Base-by-base conservation (phyloP, 2,797 vertebrate species). In the Sebastes matsubarae region DNA sequence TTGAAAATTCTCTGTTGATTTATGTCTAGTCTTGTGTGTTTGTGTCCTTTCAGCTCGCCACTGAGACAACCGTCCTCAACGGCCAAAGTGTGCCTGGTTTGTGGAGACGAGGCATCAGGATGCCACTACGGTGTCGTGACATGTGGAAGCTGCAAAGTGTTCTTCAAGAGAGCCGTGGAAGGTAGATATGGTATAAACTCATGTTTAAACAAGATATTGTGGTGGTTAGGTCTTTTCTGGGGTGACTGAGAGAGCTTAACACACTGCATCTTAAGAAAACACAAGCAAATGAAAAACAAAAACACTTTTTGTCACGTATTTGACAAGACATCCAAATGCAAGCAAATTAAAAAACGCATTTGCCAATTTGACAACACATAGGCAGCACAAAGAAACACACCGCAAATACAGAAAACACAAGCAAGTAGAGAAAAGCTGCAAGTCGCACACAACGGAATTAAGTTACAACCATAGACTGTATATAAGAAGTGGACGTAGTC, bases 131-230 rank as follows among this genome's bases (percentile, higher is more conserved):
- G 99, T 8, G 99, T 99, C 0, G 98, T 99, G 85, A 99, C 98
- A 0, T 99, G 99, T 71, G 99, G 99, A 84, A 99, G 99, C 97
- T 99, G 99, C 94, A 99, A 99, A 93, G 99, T 99, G 89, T 99
- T 99, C 96, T 99, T 99, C 96, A 99, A 99, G 94, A 96, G 99
- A 96, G 99, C 99, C 2, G 98, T 99, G 87, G 99, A 99, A 99
- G 99, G 98, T 99, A 50, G 46, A 50, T 50, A 98, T 5, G 79
- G 3, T 34, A 18, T 8, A 1, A 46, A 50, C 25, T 36, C 34
- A 6, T 12, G 7, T 65, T 73, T 14, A 59, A 7, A 52, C 58
- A 27, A 58, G 11, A 73, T 20, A 4, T 63, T 4, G 50, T 54
- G 25, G 52, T 25, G 52, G n/a, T 57, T 4, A n/a, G 14, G 22